These are phyloP conservation scores for Drosophila picticornis DNA, from an alignment of 2,888 invertebrate genomes.

Conservation along the genomic window DNA sequence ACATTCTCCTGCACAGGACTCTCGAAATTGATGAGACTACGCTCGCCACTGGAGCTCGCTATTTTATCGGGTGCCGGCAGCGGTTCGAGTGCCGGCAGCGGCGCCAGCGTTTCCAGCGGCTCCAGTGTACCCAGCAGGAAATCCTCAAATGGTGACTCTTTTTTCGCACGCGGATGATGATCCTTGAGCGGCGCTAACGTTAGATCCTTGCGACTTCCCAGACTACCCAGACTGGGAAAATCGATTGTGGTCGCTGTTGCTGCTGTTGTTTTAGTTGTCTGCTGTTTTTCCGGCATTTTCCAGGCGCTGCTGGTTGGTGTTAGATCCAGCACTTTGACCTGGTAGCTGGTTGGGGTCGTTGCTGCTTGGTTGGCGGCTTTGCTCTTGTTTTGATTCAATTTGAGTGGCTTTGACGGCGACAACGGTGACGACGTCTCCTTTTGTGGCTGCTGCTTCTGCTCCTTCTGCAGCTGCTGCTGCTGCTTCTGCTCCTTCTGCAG, in stretches of 20 bases:
- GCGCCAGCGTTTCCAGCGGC: slow-evolving; percentile 72
- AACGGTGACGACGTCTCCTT: not conserved
- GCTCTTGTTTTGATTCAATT: not conserved
- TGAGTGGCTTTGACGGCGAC: not conserved
- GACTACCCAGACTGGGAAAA: slow-evolving; percentile 28
- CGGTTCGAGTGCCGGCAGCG: slow-evolving; percentile 77
- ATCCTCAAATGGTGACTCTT: slow-evolving; percentile 66
- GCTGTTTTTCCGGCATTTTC: slow-evolving; percentile 29
- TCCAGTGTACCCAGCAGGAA: slow-evolving; percentile 53
- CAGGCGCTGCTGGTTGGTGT: slow-evolving; percentile 17
- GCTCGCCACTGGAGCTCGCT: slow-evolving; percentile 8
- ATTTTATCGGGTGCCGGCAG: slow-evolving; percentile 57
- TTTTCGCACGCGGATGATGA: slow-evolving; percentile 9
- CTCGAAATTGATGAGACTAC: slow-evolving; percentile 84
- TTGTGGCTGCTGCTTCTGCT: not conserved
- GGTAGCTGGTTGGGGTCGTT: not conserved
- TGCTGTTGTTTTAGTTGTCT: not conserved
- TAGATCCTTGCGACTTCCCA: slow-evolving; percentile 18
- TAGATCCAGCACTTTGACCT: slow-evolving; percentile 40
- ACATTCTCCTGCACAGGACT: slow-evolving; percentile 82
- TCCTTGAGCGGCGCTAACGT: slow-evolving; percentile 11
- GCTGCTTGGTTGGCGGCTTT: slow-evolving; percentile 3
- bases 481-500: not conserved
- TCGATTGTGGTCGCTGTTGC: not conserved
- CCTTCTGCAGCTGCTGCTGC: not conserved